Percentiles rank a stretch among this genome's conserved stretches.
phyloP scores from a whole-genome alignment of 1,140 invertebrate genomes.

The Linepithema humile region DNA sequence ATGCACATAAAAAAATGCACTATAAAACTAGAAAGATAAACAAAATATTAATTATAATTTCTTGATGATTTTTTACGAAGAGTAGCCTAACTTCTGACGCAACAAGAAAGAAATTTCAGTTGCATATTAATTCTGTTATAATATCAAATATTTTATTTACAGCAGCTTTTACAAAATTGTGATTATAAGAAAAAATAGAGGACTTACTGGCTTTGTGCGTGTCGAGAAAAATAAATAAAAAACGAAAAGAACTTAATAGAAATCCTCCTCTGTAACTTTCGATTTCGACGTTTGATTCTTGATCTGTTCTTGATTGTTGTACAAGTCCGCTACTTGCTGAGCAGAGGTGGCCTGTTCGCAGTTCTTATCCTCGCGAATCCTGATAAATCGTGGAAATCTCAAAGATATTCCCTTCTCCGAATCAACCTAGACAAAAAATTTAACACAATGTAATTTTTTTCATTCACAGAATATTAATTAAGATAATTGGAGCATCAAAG shows the following conservation, averaged over 20 bases:
- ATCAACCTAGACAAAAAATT: slow-evolving; percentile 87
- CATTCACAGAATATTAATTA: not conserved
- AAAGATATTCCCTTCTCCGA: slow-evolving; percentile 97
- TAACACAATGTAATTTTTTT: not conserved
- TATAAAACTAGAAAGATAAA: not conserved
- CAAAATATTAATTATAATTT: not conserved
- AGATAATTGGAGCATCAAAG: not conserved
- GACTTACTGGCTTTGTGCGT: not conserved
- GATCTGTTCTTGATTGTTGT: slow-evolving; percentile 96
- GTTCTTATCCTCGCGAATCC: slow-evolving; percentile 97
- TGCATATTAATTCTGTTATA: not conserved
- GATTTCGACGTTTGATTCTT: slow-evolving; percentile 88
- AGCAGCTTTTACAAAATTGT: not conserved
- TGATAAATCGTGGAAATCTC: slow-evolving; percentile 97
- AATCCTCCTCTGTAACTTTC: slow-evolving; percentile 87
- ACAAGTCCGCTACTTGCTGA: slow-evolving; percentile 93
- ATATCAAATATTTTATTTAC: slow-evolving; percentile 26
- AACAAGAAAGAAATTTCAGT: not conserved
- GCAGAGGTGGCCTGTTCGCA: slow-evolving; percentile 97
- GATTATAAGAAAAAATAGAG: slow-evolving; percentile 29
- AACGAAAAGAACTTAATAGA: slow-evolving; percentile 84
- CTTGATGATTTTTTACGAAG: not conserved
- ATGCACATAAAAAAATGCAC: too few relatives aligned
- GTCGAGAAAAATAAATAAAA: not conserved
- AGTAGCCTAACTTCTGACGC: not conserved